Evolutionary conservation across 2,888 invertebrate genomes (phyloP), one percentile per base, ranked within the genome.

Genomic region (Paralinhomoeus sp.): DNA sequence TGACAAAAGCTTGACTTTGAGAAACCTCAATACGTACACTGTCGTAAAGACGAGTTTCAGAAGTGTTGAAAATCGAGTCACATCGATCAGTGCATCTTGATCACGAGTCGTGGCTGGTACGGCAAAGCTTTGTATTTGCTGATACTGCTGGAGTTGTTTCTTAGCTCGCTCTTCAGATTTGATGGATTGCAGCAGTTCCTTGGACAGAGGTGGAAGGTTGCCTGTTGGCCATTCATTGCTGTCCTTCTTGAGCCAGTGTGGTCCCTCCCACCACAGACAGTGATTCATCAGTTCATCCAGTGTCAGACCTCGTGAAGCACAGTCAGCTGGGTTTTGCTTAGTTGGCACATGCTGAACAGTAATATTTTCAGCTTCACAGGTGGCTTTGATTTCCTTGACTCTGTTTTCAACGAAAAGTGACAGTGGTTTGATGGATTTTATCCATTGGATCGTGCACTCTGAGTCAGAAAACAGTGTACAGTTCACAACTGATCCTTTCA

Each of bases 391-490:
- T 40, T 20, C 40, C 7, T 18, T 22, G 21, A 40, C 21, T 22
- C 40, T 18, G 22, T 40, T 40, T 18, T 23, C 12, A 23, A 40
- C 24, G 13, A 18, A 40, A 22, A 18, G 13, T 18, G 22, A 12
- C 13, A 40, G n/a, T 13, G n/a, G 5, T 12, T 23, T 18, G 7
- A 9, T 12, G 5, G 40, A 40, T 9, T 17, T 7, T 13, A 40
- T 13, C 43, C 43, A 43, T 7, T 17, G 23, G 18, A 43, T 24
- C 7, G 20, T 39, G 17, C 13, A 17, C 18, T 38, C 17, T 5
- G 43, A 43, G 23, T 43, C 43, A 20, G 38, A 15, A 23, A 22
- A 43, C 7, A 43, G n/a, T 15, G 22, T 40, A 21, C 17, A 21
- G 3, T 5, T 12, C 7, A 9, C 21, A 40, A 40, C 23, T 40